Base-by-base conservation (phyloP, 2,113 vertebrate genomes). In the Anguilla japonica region DNA sequence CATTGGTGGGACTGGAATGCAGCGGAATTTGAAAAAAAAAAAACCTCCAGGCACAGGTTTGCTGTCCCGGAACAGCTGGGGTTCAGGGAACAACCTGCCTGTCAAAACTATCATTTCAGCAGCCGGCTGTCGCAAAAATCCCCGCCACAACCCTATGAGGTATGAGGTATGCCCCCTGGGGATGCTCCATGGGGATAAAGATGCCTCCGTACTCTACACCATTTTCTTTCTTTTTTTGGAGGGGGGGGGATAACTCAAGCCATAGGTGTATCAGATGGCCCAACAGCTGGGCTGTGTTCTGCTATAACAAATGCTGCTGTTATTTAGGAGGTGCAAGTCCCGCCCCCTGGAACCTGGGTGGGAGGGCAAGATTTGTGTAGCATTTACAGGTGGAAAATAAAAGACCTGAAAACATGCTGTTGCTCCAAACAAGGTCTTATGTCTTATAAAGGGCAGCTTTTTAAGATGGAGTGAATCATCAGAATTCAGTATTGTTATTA, bases 121-220 rank as follows among this genome's bases (percentile, higher is more conserved):
- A 81, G 85, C 85, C 81, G 82, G 93, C 91, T 89, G 89, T 95
- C 94, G 89, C 88, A 94, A 95, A 95, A 96, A 95, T 93, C 93
- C 92, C 92, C 91, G 90, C 86, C 89, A 2, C 29, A 85, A 91
- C 92, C 92, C 89, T 5, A n/a, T n/a, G 34, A 34, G 34, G 34
- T 34, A 34, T 34, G 0, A 85, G 90, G 87, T 87, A 18, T 95
- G 93, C 91, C 91, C 22, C 80, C 83, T 93, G 75, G 89, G 92
- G 86, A 3, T 41, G 46, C 91, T 89, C 88, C 50, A 50, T 9
- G 2, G 85, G 92, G 91, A 94, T 88, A 87, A 91, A 92, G 87
- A 91, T 71, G 84, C 78, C 87, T 82, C 81, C 86, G 39, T 82
- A 15, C 63, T 60, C 87, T 46, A 50, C 39, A 78, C 41, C 78